These are phyloP conservation scores for Iselma pallidipennis DNA, from an alignment of 2,888 invertebrate species.

Conservation along the genomic window DNA sequence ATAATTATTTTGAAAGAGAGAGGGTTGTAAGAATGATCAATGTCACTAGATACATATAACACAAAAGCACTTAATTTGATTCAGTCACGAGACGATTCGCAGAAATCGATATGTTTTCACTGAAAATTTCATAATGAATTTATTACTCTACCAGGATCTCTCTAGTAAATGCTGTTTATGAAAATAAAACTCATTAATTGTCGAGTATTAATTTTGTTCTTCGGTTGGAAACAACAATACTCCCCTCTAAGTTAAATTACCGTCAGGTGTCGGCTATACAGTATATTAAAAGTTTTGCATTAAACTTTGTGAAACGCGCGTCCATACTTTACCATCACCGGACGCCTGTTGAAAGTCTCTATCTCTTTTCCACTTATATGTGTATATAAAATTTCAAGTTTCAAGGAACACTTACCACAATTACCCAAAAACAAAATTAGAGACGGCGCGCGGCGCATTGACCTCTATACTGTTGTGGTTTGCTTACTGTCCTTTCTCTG, in stretches of 20 bases:
- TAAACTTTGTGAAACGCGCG: not conserved
- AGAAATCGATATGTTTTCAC: too few relatives aligned
- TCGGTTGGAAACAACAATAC: not conserved
- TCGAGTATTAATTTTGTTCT: not conserved
- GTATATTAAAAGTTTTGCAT: not conserved
- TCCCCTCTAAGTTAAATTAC: not conserved
- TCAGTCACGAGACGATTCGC: not conserved
- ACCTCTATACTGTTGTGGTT: not conserved
- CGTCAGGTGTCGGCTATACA: not conserved
- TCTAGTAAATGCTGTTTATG: not conserved
- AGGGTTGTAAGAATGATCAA: constrained; percentile 22
- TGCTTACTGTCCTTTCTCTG: not conserved
- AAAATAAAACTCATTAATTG: not conserved
- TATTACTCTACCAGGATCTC: too few relatives aligned
- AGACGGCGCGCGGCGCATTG: not conserved
- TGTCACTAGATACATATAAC: constrained; percentile 10
- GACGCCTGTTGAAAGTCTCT: not conserved
- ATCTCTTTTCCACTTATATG: not conserved
- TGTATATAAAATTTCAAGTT: not conserved
- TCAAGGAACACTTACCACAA: not conserved
- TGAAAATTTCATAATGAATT: too few relatives aligned
- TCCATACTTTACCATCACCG: too few relatives aligned
- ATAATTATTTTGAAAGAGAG: constrained; percentile 25
- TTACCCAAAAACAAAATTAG: not conserved
- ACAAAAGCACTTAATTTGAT: not conserved